phyloP scores from a whole-genome alignment of 2,797 vertebrate species.

The Rhodeus uyekii region DNA sequence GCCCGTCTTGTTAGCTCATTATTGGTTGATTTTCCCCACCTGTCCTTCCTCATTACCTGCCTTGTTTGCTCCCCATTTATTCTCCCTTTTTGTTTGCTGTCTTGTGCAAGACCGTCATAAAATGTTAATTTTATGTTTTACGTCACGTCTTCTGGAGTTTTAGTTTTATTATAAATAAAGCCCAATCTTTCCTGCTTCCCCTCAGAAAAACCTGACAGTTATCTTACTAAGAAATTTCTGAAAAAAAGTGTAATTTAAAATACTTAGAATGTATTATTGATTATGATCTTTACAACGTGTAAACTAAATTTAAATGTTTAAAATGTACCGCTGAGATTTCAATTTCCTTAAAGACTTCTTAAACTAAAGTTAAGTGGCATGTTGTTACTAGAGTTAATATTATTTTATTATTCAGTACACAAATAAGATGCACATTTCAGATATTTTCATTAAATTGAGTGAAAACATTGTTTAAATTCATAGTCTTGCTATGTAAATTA shows the following conservation, averaged over 20 bases:
- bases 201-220: no score
- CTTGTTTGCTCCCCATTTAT: no score
- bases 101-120: no score
- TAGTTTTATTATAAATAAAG: no score
- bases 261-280: not conserved
- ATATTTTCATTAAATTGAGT: not conserved
- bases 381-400: not conserved
- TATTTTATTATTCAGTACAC: not conserved
- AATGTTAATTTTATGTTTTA: no score
- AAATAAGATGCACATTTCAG: not conserved
- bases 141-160: no score
- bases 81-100: no score
- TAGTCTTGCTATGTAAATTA: no score
- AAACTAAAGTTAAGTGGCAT: not conserved
- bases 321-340: not conserved
- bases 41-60: no score
- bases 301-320: not conserved
- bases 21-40: no score
- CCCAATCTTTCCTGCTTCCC: no score
- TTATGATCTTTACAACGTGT: not conserved
- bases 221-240: not conserved
- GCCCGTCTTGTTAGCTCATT: no score
- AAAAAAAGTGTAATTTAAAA: not conserved
- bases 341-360: not conserved
- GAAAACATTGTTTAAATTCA: not conserved